These are phyloP conservation scores for Drosophila bifasciata DNA, from an alignment of 1,140 invertebrate species.

Conservation along the genomic window DNA sequence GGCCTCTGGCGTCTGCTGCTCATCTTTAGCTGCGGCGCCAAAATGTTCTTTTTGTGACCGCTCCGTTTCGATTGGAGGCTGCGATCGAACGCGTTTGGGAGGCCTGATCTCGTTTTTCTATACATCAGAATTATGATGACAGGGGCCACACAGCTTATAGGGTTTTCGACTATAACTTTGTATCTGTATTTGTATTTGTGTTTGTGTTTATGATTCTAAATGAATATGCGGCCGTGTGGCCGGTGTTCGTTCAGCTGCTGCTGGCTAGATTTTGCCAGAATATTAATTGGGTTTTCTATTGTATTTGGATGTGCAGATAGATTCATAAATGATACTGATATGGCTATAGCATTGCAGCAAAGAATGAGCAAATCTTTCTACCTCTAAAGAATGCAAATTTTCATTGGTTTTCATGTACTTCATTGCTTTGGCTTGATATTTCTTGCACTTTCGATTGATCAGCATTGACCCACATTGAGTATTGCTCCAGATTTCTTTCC, in stretches of 20 bases:
- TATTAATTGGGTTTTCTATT: slow-evolving; percentile 66
- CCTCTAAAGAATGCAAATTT: too few relatives aligned
- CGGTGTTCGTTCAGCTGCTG: slow-evolving; percentile 49
- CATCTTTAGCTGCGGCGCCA: slow-evolving; percentile 34
- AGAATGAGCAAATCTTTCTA: slow-evolving; percentile 14
- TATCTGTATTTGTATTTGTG: slow-evolving; percentile 1
- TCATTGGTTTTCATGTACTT: too few relatives aligned
- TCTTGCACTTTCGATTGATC: not conserved
- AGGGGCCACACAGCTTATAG: slow-evolving; percentile 35
- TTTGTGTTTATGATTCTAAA: slow-evolving; percentile 12
- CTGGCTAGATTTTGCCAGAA: slow-evolving; percentile 40
- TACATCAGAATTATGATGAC: slow-evolving; percentile 55
- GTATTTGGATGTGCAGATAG: slow-evolving; percentile 48
- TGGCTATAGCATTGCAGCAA: slow-evolving; percentile 17
- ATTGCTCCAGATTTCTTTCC: slow-evolving; percentile 14
- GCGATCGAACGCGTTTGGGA: slow-evolving; percentile 31
- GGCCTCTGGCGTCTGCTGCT: slow-evolving; percentile 23
- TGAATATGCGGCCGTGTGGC: slow-evolving; percentile 32
- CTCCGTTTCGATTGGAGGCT: slow-evolving; percentile 43
- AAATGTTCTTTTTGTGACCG: slow-evolving; percentile 67
- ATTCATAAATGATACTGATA: slow-evolving; percentile 53
- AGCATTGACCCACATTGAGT: slow-evolving; percentile 43
- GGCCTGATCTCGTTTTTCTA: slow-evolving; percentile 71
- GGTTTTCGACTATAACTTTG: too few relatives aligned
- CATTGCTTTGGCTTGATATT: not conserved